These are phyloP conservation scores for Lethenteron camtschaticum DNA, from an alignment of 2,113 vertebrate species.

Conservation along the genomic window DNA sequence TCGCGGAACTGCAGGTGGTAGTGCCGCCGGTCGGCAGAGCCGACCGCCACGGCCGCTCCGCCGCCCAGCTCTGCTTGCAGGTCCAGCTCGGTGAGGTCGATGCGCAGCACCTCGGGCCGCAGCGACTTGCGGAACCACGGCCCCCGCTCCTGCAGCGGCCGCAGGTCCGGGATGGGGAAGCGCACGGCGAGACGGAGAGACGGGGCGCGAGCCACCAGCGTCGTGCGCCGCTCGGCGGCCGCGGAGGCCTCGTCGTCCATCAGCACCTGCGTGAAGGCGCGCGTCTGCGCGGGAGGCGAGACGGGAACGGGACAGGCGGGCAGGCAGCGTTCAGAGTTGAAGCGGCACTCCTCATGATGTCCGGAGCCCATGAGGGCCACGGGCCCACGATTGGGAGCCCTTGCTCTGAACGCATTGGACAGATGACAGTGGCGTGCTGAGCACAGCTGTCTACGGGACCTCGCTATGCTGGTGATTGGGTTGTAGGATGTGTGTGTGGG, in stretches of 20 bases:
- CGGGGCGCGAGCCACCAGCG: conserved; percentile 26
- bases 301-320: too few species aligned
- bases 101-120: conserved; percentile 33
- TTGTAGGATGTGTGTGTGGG: too few species aligned
- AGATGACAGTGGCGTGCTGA: too few species aligned
- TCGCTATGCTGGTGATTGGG: too few species aligned
- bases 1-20: too few species aligned
- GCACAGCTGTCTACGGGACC: too few species aligned
- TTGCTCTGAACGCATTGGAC: too few species aligned
- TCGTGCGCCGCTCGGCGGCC: conserved; percentile 12
- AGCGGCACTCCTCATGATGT: too few species aligned
- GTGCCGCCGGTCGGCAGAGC: conserved; percentile 25
- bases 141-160: conserved; percentile 26
- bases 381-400: too few species aligned
- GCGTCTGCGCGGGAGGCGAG: background rate
- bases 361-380: too few species aligned
- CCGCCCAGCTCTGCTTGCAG: conserved; percentile 32
- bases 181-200: conserved; percentile 33
- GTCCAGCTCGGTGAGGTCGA: conserved; percentile 39
- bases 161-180: conserved; percentile 56
- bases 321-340: too few species aligned
- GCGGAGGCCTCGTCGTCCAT: conserved; percentile 11
- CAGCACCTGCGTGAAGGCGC: conserved; percentile 3
- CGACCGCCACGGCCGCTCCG: conserved; percentile 31
- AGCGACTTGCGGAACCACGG: conserved; percentile 28